phyloP scores from a whole-genome alignment of 2,797 vertebrate species.

The Agapornis canus region DNA sequence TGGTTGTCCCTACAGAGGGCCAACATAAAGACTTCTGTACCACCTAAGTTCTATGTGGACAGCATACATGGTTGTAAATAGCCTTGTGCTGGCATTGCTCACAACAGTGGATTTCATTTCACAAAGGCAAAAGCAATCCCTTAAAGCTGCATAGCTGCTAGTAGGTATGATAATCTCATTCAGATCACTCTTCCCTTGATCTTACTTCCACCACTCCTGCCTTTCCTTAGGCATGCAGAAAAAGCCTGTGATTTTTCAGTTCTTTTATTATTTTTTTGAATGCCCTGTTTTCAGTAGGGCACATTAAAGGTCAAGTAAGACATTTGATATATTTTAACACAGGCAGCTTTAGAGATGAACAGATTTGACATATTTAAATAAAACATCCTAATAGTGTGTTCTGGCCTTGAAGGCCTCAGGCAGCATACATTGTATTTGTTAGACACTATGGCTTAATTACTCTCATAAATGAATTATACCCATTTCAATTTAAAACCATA shows the following conservation, averaged over 20 bases:
- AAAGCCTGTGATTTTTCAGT: constrained; percentile 9
- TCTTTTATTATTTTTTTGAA: not conserved
- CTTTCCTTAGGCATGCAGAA: not conserved
- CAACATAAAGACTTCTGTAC: not conserved
- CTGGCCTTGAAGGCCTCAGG: constrained; percentile 81
- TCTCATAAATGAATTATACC: constrained; percentile 89
- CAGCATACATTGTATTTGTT: constrained; percentile 84
- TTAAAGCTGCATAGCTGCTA: not conserved
- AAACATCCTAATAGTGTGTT: constrained; percentile 83
- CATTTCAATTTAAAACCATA: constrained; percentile 86
- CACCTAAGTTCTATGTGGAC: not conserved
- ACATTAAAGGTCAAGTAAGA: constrained; percentile 76
- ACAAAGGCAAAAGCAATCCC: not conserved
- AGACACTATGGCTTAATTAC: constrained; percentile 86
- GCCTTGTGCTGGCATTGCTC: not conserved
- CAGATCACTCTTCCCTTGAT: not conserved
- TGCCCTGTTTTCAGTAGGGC: constrained; percentile 57
- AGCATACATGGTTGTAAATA: not conserved
- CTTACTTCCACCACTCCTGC: not conserved
- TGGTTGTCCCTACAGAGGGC: not conserved
- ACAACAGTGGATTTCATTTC: not conserved
- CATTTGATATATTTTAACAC: constrained; percentile 76
- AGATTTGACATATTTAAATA: constrained; percentile 83
- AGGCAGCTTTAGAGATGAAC: constrained; percentile 74
- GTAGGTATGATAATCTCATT: not conserved